Base-by-base conservation (phyloP, 2,888 invertebrate species). In the Lamellibrachia columna region DNA sequence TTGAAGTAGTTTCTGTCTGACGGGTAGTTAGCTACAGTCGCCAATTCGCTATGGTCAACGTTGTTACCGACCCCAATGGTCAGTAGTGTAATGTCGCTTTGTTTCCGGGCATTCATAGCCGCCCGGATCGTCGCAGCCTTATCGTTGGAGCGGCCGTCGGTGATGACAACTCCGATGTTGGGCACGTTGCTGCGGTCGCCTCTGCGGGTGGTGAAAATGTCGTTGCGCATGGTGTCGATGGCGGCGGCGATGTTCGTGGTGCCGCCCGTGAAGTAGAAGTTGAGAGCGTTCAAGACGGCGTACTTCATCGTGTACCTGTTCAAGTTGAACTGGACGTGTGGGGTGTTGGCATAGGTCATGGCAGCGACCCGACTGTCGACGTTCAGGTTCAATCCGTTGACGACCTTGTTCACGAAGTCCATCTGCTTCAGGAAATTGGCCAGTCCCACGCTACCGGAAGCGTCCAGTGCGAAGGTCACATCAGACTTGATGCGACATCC, bases 121-220 rank as follows among this genome's bases (percentile, higher is more conserved):
- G 96, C 95, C 55, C 93, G 93, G 11, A 95, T 95, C 6, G 97
- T 96, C 92, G 95, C 94, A 0, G 7, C 15, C 6, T 93, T 94
- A 91, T 94, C 90, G 52, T 95, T 96, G 55, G 96, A 96, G 91
- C 95, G 95, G n/a, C 96, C 97, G 93, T 96, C 96, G 1, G 96
- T 96, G 53, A 97, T 95, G 7, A 96, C 96, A 52, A 97, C 95
- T 7, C 95, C 96, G 0, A 96, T 95, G 93, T 95, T 96, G 0
- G 96, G 96, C 2, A 96, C 95, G 28, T 94, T 94, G 0, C 60
- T 90, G 22, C 95, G 94, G 6, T 94, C 94, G 2, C 93, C 92
- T 7, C 91, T 92, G 92, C 55, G 53, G 9, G 52, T 90, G 3
- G 58, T 90, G 92, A 93, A 92, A 0, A 91, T 91, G 92, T 92